Percentiles rank a stretch among this genome's conserved stretches.
Evolutionary conservation across 1,140 invertebrate genomes (phyloP).

Genomic region (Parapsyche elsis): DNA sequence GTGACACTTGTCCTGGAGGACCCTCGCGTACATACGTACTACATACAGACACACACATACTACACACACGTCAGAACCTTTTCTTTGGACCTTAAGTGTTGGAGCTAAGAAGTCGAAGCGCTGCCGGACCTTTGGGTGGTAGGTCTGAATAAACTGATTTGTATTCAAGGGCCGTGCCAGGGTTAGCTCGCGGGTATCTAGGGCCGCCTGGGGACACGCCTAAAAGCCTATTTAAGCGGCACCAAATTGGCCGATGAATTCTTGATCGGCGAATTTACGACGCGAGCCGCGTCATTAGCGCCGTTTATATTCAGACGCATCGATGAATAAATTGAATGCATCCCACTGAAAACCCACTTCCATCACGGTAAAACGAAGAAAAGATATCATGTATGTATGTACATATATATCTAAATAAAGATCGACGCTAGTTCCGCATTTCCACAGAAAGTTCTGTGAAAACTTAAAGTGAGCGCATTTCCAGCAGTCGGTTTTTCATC

Average conservation of each 20-base stretch:
- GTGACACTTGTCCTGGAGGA: conserved; percentile 35
- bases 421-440: no score
- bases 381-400: no score
- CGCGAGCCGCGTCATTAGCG: conserved; percentile 11
- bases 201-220: conserved; percentile 34
- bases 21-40: conserved; percentile 44
- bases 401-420: no score
- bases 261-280: conserved; percentile 40
- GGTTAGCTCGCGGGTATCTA: conserved; percentile 3
- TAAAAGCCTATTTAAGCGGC: conserved; percentile 48
- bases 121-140: neutral
- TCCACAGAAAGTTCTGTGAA: no score
- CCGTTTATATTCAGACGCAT: conserved; percentile 9
- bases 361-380: no score
- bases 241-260: conserved; percentile 53
- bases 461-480: no score
- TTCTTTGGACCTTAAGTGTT: neutral
- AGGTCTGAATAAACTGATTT: conserved; percentile 48
- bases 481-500: no score
- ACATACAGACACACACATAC: conserved; percentile 8
- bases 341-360: no score
- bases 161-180: conserved; percentile 38
- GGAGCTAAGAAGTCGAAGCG: neutral
- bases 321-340: conserved; percentile 12
- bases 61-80: neutral